Conservation (phyloP, 64 coral and sea anemone genomes). For the Stylophora pistillata region DNA sequence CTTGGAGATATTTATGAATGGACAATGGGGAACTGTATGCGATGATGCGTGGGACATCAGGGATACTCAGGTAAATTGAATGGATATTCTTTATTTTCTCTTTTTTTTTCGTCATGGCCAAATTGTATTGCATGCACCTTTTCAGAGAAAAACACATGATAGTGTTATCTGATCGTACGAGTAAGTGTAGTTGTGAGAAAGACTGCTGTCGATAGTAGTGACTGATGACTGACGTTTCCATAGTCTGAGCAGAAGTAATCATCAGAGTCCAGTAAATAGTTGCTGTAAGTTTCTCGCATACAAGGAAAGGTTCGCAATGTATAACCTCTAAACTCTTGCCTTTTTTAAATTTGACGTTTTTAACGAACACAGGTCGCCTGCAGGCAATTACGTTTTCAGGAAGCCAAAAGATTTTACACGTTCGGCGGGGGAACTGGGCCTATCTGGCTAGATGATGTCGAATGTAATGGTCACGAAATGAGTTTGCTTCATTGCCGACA, state of each 20-base stretch:
- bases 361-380: constrained; percentile 12
- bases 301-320: background rate
- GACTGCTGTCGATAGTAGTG: too few relatives aligned
- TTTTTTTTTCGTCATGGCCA: too few relatives aligned
- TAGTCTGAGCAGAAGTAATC: too few relatives aligned
- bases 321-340: background rate
- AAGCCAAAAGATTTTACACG: constrained; percentile 24
- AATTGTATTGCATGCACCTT: too few relatives aligned
- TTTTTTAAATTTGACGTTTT: too few relatives aligned
- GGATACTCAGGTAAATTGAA: constrained; percentile 13
- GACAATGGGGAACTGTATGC: constrained; percentile 54
- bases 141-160: too few relatives aligned
- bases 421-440: constrained; percentile 34
- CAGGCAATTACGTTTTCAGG: constrained; percentile 39
- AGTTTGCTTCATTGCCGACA: constrained; percentile 50
- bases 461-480: constrained; percentile 54
- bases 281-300: background rate
- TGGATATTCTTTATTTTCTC: background rate
- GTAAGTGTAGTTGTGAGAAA: too few relatives aligned
- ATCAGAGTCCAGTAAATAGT: too few relatives aligned
- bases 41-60: constrained; percentile 10
- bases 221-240: too few relatives aligned
- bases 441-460: constrained; percentile 67
- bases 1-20: constrained; percentile 30
- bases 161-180: too few relatives aligned